Evolutionary conservation across 2,113 vertebrate species (phyloP), one percentile per base, ranked within the genome.

Genomic region (Uria lomvia): DNA sequence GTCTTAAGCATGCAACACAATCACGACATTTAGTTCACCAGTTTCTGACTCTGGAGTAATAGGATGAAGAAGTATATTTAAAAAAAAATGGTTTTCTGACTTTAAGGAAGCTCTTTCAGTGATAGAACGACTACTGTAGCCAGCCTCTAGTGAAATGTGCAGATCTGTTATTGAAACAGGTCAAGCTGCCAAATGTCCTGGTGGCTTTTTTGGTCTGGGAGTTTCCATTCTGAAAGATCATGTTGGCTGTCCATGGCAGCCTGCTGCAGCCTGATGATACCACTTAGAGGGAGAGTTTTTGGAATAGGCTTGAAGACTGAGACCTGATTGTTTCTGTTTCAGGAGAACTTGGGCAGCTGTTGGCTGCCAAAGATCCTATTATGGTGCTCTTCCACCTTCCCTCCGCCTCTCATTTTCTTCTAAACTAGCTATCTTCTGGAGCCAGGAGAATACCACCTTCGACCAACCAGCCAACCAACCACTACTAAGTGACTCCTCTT

Each of bases 391-490:
- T 96, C 81, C 38, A 95, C 94, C 96, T 95, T 92, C 96, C 71
- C 81, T 94, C 70, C 15, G 23, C 67, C 87, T 95, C 86, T 96
- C 67, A 95, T 96, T 96, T 97, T 83, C 87, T 82, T 79, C 84
- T 70, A 94, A 97, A 97, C 84, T 86, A 96, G 88, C 77, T 95
- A 85, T 97, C 92, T 96, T 96, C 84, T 96, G 95, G 91, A 95
- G 96, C 70, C 94, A 94, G 89, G 12, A 95, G 91, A 88, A 8
- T 70, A 89, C 58, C 52, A 90, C 73, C 72, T 74, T 73, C 76
- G 81, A 73, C 36, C 79, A 86, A 55, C 62, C 87, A 77, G 75
- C n/a, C 53, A 89, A 74, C 8, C 82, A 87, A 42, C 73, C 67
- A 67, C 79, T 83, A 9, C 1, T 40, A 77, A 94, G 68, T 49